Evolutionary conservation across 2,888 invertebrate genomes (phyloP).

Genomic region (Piscicola geometra): DNA sequence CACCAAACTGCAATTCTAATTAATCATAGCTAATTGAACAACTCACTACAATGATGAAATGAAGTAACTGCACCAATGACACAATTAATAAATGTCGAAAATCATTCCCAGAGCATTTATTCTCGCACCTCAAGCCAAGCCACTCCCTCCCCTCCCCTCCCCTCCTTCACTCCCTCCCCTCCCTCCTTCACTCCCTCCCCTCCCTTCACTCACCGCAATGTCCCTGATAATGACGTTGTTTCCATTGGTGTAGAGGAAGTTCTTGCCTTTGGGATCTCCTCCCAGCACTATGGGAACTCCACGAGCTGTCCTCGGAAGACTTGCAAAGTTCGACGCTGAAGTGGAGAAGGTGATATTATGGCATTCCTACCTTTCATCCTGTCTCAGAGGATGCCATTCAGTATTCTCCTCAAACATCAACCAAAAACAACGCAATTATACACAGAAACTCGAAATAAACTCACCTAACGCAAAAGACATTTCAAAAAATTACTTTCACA

Average conservation of each 20-base stretch:
- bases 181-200: too few relatives aligned
- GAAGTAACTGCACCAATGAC: too few relatives aligned
- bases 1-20: too few relatives aligned
- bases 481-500: background rate
- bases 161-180: too few relatives aligned
- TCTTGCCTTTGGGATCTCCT: slow-evolving; percentile 91
- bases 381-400: too few relatives aligned
- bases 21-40: too few relatives aligned
- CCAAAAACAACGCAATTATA: background rate
- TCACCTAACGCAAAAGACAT: background rate
- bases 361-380: background rate
- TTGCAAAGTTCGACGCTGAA: slow-evolving; percentile 66
- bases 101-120: too few relatives aligned
- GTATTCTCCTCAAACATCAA: too few relatives aligned
- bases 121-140: too few relatives aligned
- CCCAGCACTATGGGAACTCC: slow-evolving; percentile 91
- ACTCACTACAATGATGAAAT: too few relatives aligned
- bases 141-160: too few relatives aligned
- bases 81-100: too few relatives aligned
- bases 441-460: background rate
- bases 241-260: slow-evolving; percentile 92
- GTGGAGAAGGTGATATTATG: background rate
- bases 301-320: slow-evolving; percentile 86
- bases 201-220: slow-evolving; percentile 32
- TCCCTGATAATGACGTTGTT: slow-evolving; percentile 89